Evolutionary conservation across 2,113 vertebrate genomes (phyloP).

Genomic region (Grammomys surdaster): DNA sequence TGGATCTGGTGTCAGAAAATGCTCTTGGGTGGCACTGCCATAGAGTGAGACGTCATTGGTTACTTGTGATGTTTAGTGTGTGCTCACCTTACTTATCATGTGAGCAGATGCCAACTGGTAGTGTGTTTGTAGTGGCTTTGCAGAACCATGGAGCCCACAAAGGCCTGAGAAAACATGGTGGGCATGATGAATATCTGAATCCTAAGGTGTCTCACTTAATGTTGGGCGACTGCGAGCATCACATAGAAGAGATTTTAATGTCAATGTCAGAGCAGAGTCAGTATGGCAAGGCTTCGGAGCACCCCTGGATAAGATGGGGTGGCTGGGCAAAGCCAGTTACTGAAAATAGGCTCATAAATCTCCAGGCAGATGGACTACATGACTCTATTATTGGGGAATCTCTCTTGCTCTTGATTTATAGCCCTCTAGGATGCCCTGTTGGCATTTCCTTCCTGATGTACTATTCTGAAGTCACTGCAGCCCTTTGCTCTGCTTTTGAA

Average conservation of each 20-base stretch:
- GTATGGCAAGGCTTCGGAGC: conserved; percentile 29
- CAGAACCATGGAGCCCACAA: conserved; percentile 55
- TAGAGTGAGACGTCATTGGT: conserved; percentile 66
- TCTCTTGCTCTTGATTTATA: conserved; percentile 16
- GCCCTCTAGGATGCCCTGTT: conserved; percentile 46
- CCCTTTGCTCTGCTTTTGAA: conserved; percentile 50
- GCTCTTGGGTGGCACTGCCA: conserved; percentile 47
- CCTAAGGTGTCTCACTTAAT: conserved; percentile 75
- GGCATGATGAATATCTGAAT: conserved; percentile 73
- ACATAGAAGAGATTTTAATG: conserved; percentile 76
- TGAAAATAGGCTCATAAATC: conserved; percentile 36
- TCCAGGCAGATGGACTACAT: neutral
- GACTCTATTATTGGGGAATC: conserved; percentile 44
- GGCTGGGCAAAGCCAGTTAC: conserved; percentile 41
- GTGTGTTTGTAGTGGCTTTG: conserved; percentile 80
- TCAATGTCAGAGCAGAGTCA: conserved; percentile 6
- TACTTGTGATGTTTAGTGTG: conserved; percentile 75
- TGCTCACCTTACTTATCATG: conserved; percentile 75
- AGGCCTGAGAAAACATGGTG: conserved; percentile 77
- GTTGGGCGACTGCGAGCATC: conserved; percentile 71
- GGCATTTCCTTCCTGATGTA: conserved; percentile 28
- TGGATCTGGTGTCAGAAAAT: conserved; percentile 78
- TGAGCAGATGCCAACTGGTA: conserved; percentile 78
- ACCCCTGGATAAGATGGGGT: neutral
- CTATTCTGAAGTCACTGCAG: neutral